Conservation (phyloP, 2,888 invertebrate species). For the Tipula unca region DNA sequence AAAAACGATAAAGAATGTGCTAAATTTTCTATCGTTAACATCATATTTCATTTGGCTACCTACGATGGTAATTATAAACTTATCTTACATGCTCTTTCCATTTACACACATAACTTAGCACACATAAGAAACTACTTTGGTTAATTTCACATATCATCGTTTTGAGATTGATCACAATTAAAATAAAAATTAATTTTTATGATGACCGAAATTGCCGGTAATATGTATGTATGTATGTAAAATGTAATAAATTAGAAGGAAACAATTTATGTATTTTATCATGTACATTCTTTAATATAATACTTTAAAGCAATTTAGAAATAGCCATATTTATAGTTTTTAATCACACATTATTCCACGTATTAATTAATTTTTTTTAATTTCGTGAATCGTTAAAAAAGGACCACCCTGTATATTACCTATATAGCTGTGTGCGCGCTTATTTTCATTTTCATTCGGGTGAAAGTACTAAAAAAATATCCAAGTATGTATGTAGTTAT, state of each 20-base stretch:
- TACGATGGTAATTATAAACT: not conserved
- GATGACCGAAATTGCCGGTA: too few species aligned
- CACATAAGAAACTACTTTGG: not conserved
- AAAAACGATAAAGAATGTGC: not conserved
- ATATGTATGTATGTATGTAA: not conserved
- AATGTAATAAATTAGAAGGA: not conserved
- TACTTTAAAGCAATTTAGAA: too few species aligned
- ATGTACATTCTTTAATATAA: not conserved
- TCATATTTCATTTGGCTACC: not conserved
- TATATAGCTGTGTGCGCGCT: not conserved
- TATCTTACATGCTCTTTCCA: not conserved
- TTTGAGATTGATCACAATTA: not conserved
- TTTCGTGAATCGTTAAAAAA: too few species aligned
- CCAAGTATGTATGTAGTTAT: too few species aligned
- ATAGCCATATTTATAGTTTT: too few species aligned
- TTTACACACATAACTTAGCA: not conserved
- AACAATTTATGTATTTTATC: not conserved
- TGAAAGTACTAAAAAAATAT: not conserved
- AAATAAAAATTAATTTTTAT: not conserved
- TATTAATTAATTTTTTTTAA: too few species aligned
- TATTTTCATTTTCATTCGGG: not conserved
- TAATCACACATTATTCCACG: too few species aligned
- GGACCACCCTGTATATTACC: not conserved
- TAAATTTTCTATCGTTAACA: too few species aligned
- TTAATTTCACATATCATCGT: not conserved